Base-by-base conservation (phyloP, 1,140 invertebrate genomes). In the Limonius californicus region DNA sequence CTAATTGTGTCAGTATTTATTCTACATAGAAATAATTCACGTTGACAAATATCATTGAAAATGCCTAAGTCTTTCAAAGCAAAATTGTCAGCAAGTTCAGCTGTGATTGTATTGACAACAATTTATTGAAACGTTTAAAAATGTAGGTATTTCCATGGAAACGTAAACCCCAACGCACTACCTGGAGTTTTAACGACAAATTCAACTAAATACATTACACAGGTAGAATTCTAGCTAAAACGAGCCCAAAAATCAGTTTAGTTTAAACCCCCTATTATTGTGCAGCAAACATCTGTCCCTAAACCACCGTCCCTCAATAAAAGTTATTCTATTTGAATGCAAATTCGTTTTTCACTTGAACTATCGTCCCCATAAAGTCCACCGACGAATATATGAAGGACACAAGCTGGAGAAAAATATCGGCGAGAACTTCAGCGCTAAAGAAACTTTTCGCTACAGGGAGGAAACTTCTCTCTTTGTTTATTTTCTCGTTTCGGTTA, bases 311-410 rank as follows among this genome's bases (percentile, higher is more conserved):
- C 35, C 35, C 35, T 39, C 35, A 39, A 39, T 39, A 39, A 39
- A 39, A 39, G 35, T 39, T 39, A 39, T 39, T 39, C 35, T 39
- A 39, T 39, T 39, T 39, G 35, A 39, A 39, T 39, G 35, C 35
- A 12, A 39, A 39, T 39, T 9, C 35, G 2, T 39, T 32, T 39
- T 39, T 39, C 35, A 39, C 35, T 39, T 9, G 35, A 39, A 39
- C 35, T 39, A 14, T 39, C 23, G 23, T 39, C 11, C 35, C 8
- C 35, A 39, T 14, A 39, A 39, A 6, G n/a, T 39, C n/a, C 35
- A 39, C 2, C 8, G 35, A 39, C 2, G 35, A 39, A 14, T 39
- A 39, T 39, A 11, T 9, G 8, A 39, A 39, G 8, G n/a, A 39
- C 2, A n/a, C 35, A n/a, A 39, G 35, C 8, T 11, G 35, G 2